Evolutionary conservation across 2,888 invertebrate genomes (phyloP).

Genomic region (Ochropacha duplaris): DNA sequence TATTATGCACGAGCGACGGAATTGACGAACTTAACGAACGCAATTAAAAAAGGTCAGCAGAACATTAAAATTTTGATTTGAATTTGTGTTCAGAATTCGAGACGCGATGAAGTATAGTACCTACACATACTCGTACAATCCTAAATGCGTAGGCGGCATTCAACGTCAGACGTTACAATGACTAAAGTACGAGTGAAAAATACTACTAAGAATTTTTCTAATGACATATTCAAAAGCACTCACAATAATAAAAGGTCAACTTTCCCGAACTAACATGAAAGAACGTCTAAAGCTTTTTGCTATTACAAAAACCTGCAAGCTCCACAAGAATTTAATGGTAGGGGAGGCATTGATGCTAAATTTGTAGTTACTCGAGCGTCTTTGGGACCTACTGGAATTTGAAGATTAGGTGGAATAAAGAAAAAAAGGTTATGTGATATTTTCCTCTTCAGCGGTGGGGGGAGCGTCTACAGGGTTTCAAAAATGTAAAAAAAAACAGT

Average conservation of each 20-base stretch:
- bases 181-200: not conserved
- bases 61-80: not conserved
- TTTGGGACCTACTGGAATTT: too few species aligned
- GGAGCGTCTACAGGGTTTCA: too few species aligned
- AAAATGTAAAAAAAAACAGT: too few species aligned
- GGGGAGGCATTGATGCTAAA: not conserved
- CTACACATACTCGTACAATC: not conserved
- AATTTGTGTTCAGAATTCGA: not conserved
- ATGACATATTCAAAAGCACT: not conserved
- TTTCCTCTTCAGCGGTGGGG: too few species aligned
- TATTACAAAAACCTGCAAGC: not conserved
- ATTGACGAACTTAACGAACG: not conserved
- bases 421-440: too few species aligned
- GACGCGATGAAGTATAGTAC: not conserved
- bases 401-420: too few species aligned
- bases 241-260: not conserved
- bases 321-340: not conserved
- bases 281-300: not conserved
- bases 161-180: not conserved
- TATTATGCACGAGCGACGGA: not conserved
- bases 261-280: not conserved
- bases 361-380: too few species aligned
- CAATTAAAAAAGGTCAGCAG: not conserved
- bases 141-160: not conserved
- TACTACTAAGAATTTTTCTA: not conserved